Base-by-base conservation (phyloP, 2,113 vertebrate genomes). In the Podarcis raffonei region DNA sequence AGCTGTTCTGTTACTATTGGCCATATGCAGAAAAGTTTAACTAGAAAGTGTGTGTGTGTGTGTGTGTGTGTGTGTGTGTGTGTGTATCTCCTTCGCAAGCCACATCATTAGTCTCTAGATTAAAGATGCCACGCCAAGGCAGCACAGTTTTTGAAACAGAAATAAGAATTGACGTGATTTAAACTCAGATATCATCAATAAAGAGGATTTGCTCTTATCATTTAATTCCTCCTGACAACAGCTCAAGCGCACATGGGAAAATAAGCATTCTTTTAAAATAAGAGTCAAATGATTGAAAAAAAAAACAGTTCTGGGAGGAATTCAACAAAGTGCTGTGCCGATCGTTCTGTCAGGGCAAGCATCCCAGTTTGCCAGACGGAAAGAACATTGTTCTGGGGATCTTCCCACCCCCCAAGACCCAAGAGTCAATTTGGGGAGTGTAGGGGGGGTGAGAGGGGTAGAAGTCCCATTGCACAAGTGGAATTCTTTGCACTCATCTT, bases 231-330 rank as follows among this genome's bases (percentile, higher is more conserved):
- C 80, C 79, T 79, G 18, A 6, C 35, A 86, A 37, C 4, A 57
- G 87, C 77, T 84, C 11, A 87, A 81, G 87, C 53, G 89, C 9
- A 18, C 11, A 48, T 12, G 72, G 87, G 77, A 39, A 66, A 74
- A 11, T 25, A 62, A 59, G 1, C 39, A 71, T 32, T 22, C 90
- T 92, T 23, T 9, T 77, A 77, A 77, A 77, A 48, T 75, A 77
- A 77, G 37, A 77, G 37, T 89, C 75, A 84, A 84, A 91, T 53
- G 16, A 79, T 1, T 87, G 57, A 23, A 92, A 68, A 48, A 68
- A 48, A 53, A 53, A 37, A 72, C 81, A 77, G 25, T 15, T 18
- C 0, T 25, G 27, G 8, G 22, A 9, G 27, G 7, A 69, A 69
- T 27, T 27, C 27, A 0, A 53, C 48, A 53, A 48, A 53, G 11